Base-by-base conservation (phyloP, 2,797 vertebrate species). In the Galaxias olidus region DNA sequence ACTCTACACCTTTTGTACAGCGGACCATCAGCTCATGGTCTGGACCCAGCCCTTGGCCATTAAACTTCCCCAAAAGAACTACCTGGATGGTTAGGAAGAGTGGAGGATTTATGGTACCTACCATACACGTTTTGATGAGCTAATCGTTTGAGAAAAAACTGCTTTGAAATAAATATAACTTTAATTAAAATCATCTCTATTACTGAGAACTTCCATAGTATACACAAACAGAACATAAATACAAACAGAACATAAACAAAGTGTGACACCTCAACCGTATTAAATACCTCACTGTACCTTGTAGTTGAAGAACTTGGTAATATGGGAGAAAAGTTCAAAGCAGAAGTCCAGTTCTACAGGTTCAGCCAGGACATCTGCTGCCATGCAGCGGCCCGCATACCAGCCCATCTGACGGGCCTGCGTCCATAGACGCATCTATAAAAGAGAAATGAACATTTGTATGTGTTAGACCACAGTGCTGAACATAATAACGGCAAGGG, bases 381-480 rank as follows among this genome's bases (percentile, higher is more conserved):
- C 90, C 84, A 98, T 95, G 77, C 94, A 98, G 70, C 93, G 94
- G 0, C 92, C 96, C 0, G 95, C 93, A 0, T 96, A 92, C 90
- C 94, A 98, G 19, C 97, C 97, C 98, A 98, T 99, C 90, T 99
- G 96, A 75, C 95, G 93, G 0, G 97, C 97, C 58, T 99, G 97
- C 0, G 95, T 99, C 97, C 96, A 98, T 65, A 99, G 85, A 48
- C 98, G 94, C 96, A 99, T 98, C 98, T 99, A 60, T 50, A 72
- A 20, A 14, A 12, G 53, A 54, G 42, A 69, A 14, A 69, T 0
- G 14, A 1, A 10, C 8, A 17, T 42, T 5, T 13, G 10, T 18
- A 15, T 52, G 50, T 52, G 8, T 30, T 30, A 2, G 30, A 30
- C 30, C 30, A 30, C 30, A 30, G 30, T 30, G 30, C 3, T 30